A percentile compares a stretch with the other conserved stretches of the same genome.
Evolutionary conservation across 2,888 invertebrate genomes (phyloP).

Genomic region (Phlogophora meticulosa): DNA sequence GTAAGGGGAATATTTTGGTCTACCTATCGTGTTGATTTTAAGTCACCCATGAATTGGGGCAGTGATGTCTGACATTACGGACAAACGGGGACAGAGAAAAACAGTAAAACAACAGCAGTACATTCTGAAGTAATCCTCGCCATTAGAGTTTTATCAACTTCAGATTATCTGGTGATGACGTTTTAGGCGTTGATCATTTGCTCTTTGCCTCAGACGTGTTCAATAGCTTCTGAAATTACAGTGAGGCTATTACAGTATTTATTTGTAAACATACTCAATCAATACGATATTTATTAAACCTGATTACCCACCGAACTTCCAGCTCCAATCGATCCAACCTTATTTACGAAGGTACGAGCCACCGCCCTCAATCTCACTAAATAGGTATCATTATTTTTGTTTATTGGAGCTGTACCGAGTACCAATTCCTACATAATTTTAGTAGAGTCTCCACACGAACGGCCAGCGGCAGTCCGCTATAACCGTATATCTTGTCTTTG

Average conservation of each 20-base stretch:
- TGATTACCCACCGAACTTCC: conserved; percentile 29
- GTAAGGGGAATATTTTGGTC: neutral
- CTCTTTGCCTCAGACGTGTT: neutral
- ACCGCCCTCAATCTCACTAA: conserved; percentile 57
- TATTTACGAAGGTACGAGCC: conserved; percentile 47
- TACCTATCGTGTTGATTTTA: neutral
- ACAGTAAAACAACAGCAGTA: no score
- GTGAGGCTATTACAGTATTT: neutral
- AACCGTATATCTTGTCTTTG: conserved; percentile 91
- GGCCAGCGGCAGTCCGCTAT: conserved; percentile 83
- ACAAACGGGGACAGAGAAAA: no score
- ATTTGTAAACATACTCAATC: conserved; percentile 2
- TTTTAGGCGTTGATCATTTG: neutral
- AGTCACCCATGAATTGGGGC: neutral
- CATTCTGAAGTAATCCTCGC: no score
- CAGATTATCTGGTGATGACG: no score
- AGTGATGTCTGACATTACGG: no score
- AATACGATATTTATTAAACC: conserved; percentile 10
- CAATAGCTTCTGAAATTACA: no score
- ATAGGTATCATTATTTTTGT: conserved; percentile 69
- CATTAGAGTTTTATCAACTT: no score
- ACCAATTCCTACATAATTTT: conserved; percentile 70
- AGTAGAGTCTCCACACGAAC: conserved; percentile 71
- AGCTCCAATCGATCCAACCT: conserved; percentile 24
- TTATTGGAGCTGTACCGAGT: conserved; percentile 63